Evolutionary conservation across 2,113 vertebrate genomes (phyloP).

Genomic region (Ciconia boyciana): DNA sequence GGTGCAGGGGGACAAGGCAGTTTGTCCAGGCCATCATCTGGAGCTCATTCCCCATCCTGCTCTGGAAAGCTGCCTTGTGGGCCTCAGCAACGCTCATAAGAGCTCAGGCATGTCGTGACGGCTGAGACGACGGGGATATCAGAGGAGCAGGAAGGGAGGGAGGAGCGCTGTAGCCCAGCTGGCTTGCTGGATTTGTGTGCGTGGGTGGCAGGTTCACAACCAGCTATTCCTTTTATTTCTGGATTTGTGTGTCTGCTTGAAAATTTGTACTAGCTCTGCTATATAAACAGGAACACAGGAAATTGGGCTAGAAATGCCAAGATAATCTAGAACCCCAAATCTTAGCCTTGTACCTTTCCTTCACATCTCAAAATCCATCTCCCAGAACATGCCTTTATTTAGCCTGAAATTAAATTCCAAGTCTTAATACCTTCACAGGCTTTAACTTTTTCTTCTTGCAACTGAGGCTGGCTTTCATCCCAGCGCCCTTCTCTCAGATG

Average conservation of each 20-base stretch:
- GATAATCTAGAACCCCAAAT: background rate
- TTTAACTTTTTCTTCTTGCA: background rate
- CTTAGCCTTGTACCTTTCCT: background rate
- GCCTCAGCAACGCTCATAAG: background rate
- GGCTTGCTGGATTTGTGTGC: background rate
- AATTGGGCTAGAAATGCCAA: background rate
- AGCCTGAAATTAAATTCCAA: background rate
- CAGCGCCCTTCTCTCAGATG: background rate
- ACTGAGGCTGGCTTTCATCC: background rate
- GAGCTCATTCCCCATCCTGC: background rate
- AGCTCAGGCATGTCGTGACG: background rate
- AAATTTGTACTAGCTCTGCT: background rate
- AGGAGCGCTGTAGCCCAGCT: background rate
- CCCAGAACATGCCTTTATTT: background rate
- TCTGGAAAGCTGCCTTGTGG: background rate
- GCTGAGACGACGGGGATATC: background rate
- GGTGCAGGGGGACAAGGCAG: background rate
- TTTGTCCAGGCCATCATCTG: background rate
- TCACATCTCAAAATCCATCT: background rate
- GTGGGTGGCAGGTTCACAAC: background rate
- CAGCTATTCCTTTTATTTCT: conserved; percentile 34
- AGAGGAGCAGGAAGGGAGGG: background rate
- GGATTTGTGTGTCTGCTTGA: background rate
- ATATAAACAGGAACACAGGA: background rate
- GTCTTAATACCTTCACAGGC: background rate